Conservation (phyloP, 2,113 vertebrate genomes). For the Caretta caretta region DNA sequence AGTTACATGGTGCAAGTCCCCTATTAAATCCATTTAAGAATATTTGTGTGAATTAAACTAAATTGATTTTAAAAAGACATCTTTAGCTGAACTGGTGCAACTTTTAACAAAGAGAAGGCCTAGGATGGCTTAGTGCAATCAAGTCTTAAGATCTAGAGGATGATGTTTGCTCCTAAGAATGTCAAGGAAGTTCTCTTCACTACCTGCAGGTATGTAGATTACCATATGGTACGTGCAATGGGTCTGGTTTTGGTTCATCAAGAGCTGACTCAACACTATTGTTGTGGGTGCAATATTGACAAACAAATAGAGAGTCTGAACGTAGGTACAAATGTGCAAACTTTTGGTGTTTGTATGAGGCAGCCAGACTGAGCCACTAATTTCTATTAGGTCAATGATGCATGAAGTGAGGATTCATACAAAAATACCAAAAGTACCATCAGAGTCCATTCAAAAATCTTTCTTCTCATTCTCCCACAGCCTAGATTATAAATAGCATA, state of each 20-base stretch:
- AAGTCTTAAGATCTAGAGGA: neutral
- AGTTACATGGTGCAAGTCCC: slow-evolving; percentile 19
- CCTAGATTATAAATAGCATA: accelerated
- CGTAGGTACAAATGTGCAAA: neutral
- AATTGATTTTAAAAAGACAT: neutral
- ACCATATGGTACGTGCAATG: neutral
- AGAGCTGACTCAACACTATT: neutral
- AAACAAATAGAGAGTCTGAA: neutral
- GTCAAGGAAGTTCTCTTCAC: neutral
- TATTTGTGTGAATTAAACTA: neutral
- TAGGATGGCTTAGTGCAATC: neutral
- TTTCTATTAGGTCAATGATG: neutral
- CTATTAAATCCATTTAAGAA: neutral
- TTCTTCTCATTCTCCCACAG: neutral
- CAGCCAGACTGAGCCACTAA: neutral
- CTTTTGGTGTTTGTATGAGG: neutral
- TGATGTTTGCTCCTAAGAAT: neutral
- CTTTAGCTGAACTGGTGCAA: neutral
- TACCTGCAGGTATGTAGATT: neutral
- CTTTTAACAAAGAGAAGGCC: neutral
- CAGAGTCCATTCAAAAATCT: neutral
- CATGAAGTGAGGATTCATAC: neutral
- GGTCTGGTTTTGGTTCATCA: neutral
- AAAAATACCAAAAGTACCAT: neutral
- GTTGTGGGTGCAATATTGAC: neutral